phyloP scores from a whole-genome alignment of 2,797 vertebrate genomes.

The Merluccius polli region DNA sequence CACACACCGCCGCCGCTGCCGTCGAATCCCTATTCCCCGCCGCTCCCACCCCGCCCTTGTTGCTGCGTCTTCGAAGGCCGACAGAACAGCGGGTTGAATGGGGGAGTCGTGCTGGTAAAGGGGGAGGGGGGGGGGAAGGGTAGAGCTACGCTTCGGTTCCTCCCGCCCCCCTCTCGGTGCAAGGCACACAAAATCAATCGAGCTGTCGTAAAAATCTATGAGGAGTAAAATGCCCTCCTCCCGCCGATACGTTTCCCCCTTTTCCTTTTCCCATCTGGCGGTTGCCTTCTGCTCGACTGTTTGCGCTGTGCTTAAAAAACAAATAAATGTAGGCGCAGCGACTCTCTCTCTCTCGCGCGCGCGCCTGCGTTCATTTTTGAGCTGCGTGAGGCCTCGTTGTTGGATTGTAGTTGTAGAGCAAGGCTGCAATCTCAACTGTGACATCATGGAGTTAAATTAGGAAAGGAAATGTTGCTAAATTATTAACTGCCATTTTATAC shows the following conservation, averaged over 20 bases:
- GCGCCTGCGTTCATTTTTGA: not conserved
- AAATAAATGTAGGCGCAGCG: not conserved
- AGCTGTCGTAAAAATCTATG: constrained; percentile 48
- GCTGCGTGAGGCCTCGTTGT: not conserved
- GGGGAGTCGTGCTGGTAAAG: constrained; percentile 11
- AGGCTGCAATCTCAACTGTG: not conserved
- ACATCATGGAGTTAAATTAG: not conserved
- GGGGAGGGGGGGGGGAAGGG: constrained; percentile 14
- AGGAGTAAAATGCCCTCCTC: constrained; percentile 43
- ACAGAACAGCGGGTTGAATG: constrained; percentile 34
- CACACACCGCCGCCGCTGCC: not conserved
- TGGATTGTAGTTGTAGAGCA: not conserved
- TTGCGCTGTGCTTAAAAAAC: constrained; percentile 27
- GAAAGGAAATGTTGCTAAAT: not conserved
- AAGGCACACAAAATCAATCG: constrained; percentile 54
- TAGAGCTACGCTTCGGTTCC: constrained; percentile 31
- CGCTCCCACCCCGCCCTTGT: constrained; percentile 22
- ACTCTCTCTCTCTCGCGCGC: not conserved
- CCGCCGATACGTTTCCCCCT: constrained; percentile 26
- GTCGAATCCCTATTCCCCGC: not conserved
- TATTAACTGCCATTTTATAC: not conserved
- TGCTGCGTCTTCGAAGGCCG: constrained; percentile 53
- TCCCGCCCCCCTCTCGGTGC: constrained; percentile 26
- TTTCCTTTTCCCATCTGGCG: constrained; percentile 36
- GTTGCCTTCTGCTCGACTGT: constrained; percentile 27